phyloP scores from a whole-genome alignment of 1,140 invertebrate species.

The Zaprionus gabonicus region DNA sequence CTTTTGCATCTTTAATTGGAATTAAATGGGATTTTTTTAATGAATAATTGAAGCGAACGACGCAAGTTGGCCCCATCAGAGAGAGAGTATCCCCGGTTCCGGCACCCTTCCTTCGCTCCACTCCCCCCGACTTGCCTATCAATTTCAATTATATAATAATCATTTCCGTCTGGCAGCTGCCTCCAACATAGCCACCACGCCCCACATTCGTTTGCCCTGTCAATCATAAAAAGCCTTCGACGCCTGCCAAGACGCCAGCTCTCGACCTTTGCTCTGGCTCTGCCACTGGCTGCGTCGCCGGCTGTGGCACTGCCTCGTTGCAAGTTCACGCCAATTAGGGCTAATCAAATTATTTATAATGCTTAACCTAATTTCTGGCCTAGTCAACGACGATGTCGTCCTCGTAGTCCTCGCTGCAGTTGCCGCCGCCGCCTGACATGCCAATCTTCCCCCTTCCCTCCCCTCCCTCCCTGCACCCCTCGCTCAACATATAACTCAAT shows the following conservation, averaged over 20 bases:
- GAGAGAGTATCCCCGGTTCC: background rate
- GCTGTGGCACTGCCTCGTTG: constrained; percentile 27
- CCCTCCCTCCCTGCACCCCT: background rate
- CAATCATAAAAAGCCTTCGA: constrained; percentile 64
- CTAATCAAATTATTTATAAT: constrained; percentile 83
- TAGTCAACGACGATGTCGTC: constrained; percentile 57
- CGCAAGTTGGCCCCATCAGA: constrained; percentile 17
- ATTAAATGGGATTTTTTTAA: constrained; percentile 69
- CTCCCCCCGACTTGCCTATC: constrained; percentile 52
- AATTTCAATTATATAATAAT: constrained; percentile 83
- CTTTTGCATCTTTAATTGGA: constrained; percentile 78
- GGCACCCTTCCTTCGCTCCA: background rate
- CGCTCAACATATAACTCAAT: constrained; percentile 61
- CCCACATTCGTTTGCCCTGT: constrained; percentile 37
- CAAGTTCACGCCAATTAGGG: constrained; percentile 78
- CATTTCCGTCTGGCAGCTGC: constrained; percentile 67
- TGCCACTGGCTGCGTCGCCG: background rate
- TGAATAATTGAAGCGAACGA: constrained; percentile 69
- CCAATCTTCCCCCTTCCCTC: background rate
- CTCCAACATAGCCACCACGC: background rate
- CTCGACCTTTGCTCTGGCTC: constrained; percentile 26
- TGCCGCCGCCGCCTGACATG: background rate
- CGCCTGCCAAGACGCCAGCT: background rate
- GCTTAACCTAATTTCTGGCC: constrained; percentile 78
- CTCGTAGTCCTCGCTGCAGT: constrained; percentile 23